Percentiles rank a stretch among this genome's conserved stretches.
Conservation (phyloP, 2,797 vertebrate genomes). For the Telmatherina bonti region DNA sequence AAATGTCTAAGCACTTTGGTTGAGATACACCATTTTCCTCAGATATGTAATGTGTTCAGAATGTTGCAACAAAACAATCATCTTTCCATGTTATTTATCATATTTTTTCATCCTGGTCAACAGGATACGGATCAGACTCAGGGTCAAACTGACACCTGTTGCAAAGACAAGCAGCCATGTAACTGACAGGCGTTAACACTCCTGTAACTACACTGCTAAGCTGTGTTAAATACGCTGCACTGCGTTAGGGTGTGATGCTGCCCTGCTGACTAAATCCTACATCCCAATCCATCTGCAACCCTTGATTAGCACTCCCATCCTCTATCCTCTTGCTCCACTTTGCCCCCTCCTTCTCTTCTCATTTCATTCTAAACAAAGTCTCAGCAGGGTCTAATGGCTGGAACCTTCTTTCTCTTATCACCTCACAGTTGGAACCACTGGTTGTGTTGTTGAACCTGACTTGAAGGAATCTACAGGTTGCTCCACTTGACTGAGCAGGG, state of each 20-base stretch:
- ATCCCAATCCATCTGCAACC: conserved; percentile 40
- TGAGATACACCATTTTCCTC: conserved; percentile 29
- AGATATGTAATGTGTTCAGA: conserved; percentile 37
- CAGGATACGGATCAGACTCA: conserved; percentile 52
- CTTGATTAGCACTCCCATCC: conserved; percentile 57
- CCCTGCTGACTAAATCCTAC: conserved; percentile 42
- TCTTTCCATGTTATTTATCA: conserved; percentile 34
- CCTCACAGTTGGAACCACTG: conserved; percentile 66
- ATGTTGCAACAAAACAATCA: conserved; percentile 43
- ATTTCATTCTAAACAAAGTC: conserved; percentile 78
- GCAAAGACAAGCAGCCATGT: conserved; percentile 54
- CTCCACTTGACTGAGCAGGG: conserved; percentile 78
- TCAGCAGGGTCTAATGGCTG: conserved; percentile 56
- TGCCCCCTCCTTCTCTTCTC: conserved; percentile 63
- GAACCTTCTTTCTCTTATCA: conserved; percentile 60
- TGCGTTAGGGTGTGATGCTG: conserved; percentile 49
- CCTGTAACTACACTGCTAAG: conserved; percentile 76
- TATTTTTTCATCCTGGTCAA: conserved; percentile 58
- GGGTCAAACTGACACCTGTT: conserved; percentile 75
- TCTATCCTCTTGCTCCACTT: conserved; percentile 35
- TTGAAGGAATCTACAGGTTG: conserved; percentile 77
- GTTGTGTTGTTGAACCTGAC: conserved; percentile 73
- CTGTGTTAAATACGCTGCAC: conserved; percentile 76
- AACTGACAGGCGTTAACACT: conserved; percentile 82
- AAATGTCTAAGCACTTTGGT: conserved; percentile 21